These are phyloP conservation scores for Poeciliopsis retropinna DNA, from an alignment of 2,113 vertebrate species.

Conservation along the genomic window DNA sequence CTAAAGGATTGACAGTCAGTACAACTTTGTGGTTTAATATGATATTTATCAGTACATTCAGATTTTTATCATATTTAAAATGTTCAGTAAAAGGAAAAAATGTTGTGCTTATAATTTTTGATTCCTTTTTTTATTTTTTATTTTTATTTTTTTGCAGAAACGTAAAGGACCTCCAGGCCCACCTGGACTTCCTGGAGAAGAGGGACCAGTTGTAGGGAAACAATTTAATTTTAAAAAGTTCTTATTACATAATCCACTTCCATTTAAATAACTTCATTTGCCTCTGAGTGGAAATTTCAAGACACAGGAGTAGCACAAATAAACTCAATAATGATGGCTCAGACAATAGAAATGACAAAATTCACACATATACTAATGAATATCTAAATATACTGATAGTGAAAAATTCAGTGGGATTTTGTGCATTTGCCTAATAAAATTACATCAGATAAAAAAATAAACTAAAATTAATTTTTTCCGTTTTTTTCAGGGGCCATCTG, in stretches of 20 bases:
- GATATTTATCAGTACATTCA: neutral
- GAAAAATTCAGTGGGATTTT: too few species aligned
- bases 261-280: too few species aligned
- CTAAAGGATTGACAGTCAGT: neutral
- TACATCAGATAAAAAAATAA: neutral
- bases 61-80: neutral
- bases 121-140: neutral
- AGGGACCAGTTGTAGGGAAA: slow-evolving; percentile 74
- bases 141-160: slow-evolving; percentile 66
- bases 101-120: neutral
- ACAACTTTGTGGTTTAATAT: neutral
- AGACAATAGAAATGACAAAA: too few species aligned
- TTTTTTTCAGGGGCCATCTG: slow-evolving; percentile 70
- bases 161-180: slow-evolving; percentile 68
- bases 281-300: too few species aligned
- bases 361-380: too few species aligned
- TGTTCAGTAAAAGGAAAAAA: neutral
- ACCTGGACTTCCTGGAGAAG: slow-evolving; percentile 70
- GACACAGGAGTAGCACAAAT: too few species aligned
- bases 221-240: neutral
- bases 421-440: neutral
- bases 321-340: too few species aligned
- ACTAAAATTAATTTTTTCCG: slow-evolving; percentile 4
- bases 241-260: too few species aligned
- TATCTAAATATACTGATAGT: too few species aligned